Base-by-base conservation (phyloP, 2,113 vertebrate genomes). In the Dipodomys stephensi region DNA sequence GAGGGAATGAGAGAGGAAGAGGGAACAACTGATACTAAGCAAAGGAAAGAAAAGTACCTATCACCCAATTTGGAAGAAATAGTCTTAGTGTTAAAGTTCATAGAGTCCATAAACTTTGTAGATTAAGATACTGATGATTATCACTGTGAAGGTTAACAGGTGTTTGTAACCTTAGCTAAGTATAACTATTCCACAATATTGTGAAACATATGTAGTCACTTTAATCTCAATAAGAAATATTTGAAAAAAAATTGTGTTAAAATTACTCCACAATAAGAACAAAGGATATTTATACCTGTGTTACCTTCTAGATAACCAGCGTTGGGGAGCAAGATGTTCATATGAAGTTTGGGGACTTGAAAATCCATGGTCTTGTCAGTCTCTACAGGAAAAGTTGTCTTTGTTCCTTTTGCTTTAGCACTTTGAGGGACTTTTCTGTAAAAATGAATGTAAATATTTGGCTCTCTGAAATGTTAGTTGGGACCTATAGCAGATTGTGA, bases 211-310 rank as follows among this genome's bases (percentile, higher is more conserved):
- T 39, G 39, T 39, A 39, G 39, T 39, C 39, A 39, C 39, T 39
- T 39, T 39, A 39, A 39, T 39, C 39, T 39, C 5, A 39, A 39
- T 39, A 39, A 39, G 39, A 6, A 39, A 39, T 39, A 39, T 39
- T 39, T 39, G 39, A 39, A 39, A 39, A 39, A 39, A 39, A 39
- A 57, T 8, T 27, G 2, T 46, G 18, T 65, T 44, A 85, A 84
- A 81, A 30, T 71, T 80, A 83, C 73, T 67, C n/a, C 3, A 60
- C 46, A 90, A 60, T 44, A n/a, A 39, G 16, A 35, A 69, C 27
- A 30, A 1, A 74, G 7, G 4, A 9, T 10, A 6, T 32, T 22
- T 30, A 3, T 7, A 25, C 8, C 1, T 28, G 5, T 30, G 27
- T 82, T 27, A 10, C 53, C 23, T 22, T 11, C n/a, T 16, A 64